Conservation (phyloP, 2,797 vertebrate species). For the Rhinatrema bivittatum region DNA sequence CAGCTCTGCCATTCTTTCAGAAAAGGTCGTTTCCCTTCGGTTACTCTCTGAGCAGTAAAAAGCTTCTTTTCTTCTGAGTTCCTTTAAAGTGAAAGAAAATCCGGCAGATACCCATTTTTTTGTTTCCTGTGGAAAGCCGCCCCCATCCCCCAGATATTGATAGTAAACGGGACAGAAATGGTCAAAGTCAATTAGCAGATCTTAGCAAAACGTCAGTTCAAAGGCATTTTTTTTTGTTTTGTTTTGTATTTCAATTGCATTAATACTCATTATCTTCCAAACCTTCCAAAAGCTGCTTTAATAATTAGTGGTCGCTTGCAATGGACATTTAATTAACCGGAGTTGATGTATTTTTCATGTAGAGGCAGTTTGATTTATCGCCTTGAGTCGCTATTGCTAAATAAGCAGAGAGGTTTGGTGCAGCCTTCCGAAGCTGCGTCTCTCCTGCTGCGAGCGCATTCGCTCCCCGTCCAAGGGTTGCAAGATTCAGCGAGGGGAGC, state of each 20-base stretch:
- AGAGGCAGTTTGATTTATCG: slow-evolving; percentile 9
- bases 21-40: slow-evolving; percentile 27
- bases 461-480: too few species aligned
- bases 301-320: slow-evolving; percentile 17
- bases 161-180: slow-evolving; percentile 10
- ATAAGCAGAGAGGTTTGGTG: too few species aligned
- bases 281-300: slow-evolving; percentile 24
- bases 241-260: slow-evolving; percentile 32
- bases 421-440: too few species aligned
- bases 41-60: slow-evolving; percentile 24
- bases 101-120: slow-evolving; percentile 4
- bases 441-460: too few species aligned
- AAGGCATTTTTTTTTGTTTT: slow-evolving; percentile 32
- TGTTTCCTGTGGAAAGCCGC: slow-evolving; percentile 22
- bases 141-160: slow-evolving; percentile 19
- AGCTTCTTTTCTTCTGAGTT: slow-evolving; percentile 4
- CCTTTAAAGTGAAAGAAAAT: slow-evolving; percentile 34
- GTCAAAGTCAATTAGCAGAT: slow-evolving; percentile 34
- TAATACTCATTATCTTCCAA: slow-evolving; percentile 32
- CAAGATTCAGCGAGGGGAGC: too few species aligned
- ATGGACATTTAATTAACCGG: slow-evolving; percentile 43
- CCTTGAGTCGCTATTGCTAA: too few species aligned
- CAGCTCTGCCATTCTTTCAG: slow-evolving; percentile 16
- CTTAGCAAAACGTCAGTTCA: slow-evolving; percentile 25
- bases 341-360: slow-evolving; percentile 21